Percentiles rank a stretch among this genome's conserved stretches.
These are phyloP conservation scores for Toxostoma redivivum DNA, from an alignment of 2,113 vertebrate genomes.

Conservation along the genomic window DNA sequence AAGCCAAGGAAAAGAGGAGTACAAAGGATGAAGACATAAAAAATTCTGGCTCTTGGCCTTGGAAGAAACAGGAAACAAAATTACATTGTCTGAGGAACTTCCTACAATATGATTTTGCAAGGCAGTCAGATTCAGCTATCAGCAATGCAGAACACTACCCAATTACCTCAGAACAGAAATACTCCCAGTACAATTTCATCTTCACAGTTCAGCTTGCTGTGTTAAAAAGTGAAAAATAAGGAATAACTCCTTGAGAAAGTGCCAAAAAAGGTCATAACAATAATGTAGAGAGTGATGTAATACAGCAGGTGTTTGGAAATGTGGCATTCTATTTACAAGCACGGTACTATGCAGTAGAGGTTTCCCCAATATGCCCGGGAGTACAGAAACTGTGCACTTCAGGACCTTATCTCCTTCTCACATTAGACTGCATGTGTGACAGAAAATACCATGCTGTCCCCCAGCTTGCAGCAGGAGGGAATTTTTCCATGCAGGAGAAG, in stretches of 20 bases:
- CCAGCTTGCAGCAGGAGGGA: fast-evolving
- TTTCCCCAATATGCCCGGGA: fast-evolving
- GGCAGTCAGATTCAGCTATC: background rate
- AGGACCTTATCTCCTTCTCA: background rate
- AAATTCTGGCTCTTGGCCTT: background rate
- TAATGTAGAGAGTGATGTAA: background rate
- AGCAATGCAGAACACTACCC: background rate
- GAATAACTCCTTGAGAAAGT: background rate
- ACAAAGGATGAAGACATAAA: background rate
- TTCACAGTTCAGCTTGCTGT: background rate
- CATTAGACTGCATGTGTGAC: too few relatives aligned
- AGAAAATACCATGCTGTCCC: background rate
- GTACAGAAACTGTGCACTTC: background rate
- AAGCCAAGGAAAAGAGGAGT: background rate
- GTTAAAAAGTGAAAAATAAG: background rate
- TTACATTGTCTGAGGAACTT: background rate
- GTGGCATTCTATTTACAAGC: background rate
- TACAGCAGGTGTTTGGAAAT: background rate
- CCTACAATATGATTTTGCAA: background rate
- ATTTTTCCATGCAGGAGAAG: background rate
- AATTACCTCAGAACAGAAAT: background rate
- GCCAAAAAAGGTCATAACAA: background rate
- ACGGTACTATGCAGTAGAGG: background rate
- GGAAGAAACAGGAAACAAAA: conserved; percentile 19
- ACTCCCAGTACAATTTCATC: background rate